Evolutionary conservation across 37 sponge, comb jelly and placozoan species (phyloP).

Genomic region (Geodia barretti): DNA sequence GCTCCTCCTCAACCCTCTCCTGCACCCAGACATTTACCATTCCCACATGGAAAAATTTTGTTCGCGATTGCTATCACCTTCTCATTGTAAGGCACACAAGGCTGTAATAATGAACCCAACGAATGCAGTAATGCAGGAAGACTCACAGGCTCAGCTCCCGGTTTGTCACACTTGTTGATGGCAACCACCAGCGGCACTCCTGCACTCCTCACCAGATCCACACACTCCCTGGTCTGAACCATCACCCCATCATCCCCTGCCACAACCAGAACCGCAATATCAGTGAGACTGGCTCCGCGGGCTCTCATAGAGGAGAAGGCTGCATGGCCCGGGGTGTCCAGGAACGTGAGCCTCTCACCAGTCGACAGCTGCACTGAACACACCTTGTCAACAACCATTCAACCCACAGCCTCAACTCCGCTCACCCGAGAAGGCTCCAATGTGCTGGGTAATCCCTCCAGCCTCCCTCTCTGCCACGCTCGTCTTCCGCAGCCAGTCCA

Average conservation of each 20-base stretch:
- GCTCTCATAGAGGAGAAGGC: slow-evolving; percentile 90
- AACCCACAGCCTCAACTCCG: background rate
- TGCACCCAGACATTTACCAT: background rate
- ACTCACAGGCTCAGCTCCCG: slow-evolving; percentile 53
- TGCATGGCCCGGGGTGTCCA: slow-evolving; percentile 98
- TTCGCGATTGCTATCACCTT: too few relatives aligned
- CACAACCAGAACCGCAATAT: slow-evolving; percentile 92
- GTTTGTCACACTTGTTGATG: slow-evolving; percentile 92
- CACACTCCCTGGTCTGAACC: slow-evolving; percentile 88
- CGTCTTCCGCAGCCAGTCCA: slow-evolving; percentile 86
- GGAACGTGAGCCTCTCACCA: slow-evolving; percentile 80
- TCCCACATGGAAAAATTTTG: too few relatives aligned
- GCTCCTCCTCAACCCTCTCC: slow-evolving; percentile 52
- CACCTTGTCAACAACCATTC: background rate
- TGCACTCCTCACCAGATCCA: slow-evolving; percentile 66
- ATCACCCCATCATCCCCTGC: slow-evolving; percentile 93
- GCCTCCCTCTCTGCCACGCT: slow-evolving; percentile 84
- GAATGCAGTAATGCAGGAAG: background rate
- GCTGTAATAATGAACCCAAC: background rate
- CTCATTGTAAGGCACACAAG: background rate
- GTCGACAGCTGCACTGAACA: slow-evolving; percentile 12
- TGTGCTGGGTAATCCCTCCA: slow-evolving; percentile 97
- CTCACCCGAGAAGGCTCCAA: slow-evolving; percentile 94
- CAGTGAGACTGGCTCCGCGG: slow-evolving; percentile 82
- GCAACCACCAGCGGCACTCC: slow-evolving; percentile 93